Percentiles rank a stretch among this genome's conserved stretches.
These are phyloP conservation scores for Lepisosteus oculatus DNA, from an alignment of 2,113 vertebrate species.

Conservation along the genomic window DNA sequence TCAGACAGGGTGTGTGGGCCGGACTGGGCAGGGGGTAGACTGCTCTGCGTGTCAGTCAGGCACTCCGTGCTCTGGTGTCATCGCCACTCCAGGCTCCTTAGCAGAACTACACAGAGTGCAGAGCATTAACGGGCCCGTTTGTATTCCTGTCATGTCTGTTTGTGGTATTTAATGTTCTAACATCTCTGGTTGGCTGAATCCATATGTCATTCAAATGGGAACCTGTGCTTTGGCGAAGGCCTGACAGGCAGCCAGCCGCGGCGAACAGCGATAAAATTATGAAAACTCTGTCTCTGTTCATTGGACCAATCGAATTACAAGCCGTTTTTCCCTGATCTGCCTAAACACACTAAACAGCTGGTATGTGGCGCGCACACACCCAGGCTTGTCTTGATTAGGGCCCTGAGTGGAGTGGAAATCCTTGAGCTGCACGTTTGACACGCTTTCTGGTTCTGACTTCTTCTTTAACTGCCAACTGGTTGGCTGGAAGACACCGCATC, in stretches of 20 bases:
- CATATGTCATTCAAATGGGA: slow-evolving; percentile 85
- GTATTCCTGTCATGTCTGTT: slow-evolving; percentile 69
- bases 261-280: slow-evolving; percentile 73
- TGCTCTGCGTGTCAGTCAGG: too few species aligned
- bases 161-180: slow-evolving; percentile 69
- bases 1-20: neutral
- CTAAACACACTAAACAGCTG: slow-evolving; percentile 35
- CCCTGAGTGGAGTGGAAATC: too few species aligned
- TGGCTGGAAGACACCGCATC: neutral
- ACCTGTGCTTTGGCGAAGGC: slow-evolving; percentile 67
- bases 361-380: slow-evolving; percentile 35
- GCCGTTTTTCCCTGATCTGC: slow-evolving; percentile 36
- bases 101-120: neutral
- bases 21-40: neutral
- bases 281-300: slow-evolving; percentile 76
- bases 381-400: neutral
- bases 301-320: slow-evolving; percentile 74
- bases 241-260: slow-evolving; percentile 65
- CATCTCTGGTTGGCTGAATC: slow-evolving; percentile 80
- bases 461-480: neutral
- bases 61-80: neutral
- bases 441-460: too few species aligned
- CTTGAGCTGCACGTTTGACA: too few species aligned
- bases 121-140: slow-evolving; percentile 58
- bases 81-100: neutral